Evolutionary conservation across 2,797 vertebrate species (phyloP).

Genomic region (Pangasius krempfi): DNA sequence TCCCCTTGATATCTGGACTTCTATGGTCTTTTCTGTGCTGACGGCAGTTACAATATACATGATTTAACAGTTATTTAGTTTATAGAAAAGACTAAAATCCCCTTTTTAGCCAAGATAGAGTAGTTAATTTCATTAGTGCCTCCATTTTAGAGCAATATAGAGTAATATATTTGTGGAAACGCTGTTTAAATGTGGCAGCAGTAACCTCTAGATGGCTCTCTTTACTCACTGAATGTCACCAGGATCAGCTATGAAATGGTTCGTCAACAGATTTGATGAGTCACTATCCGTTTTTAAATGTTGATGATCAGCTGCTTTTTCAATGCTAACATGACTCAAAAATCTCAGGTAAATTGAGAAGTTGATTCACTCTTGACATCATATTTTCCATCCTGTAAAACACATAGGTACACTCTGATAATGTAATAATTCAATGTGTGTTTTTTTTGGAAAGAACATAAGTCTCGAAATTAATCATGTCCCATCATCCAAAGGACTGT

Average conservation of each 20-base stretch:
- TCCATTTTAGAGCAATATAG: background rate
- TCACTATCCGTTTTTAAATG: constrained; percentile 18
- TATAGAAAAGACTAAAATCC: background rate
- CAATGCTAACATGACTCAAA: background rate
- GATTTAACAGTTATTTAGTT: background rate
- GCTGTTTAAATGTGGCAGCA: background rate
- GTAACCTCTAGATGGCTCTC: constrained; percentile 42
- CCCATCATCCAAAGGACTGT: background rate
- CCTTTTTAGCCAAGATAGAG: background rate
- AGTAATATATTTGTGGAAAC: background rate
- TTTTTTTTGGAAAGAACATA: background rate
- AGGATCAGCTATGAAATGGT: background rate
- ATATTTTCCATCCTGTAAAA: constrained; percentile 1
- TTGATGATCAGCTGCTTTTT: background rate
- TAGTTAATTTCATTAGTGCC: background rate
- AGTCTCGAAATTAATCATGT: background rate
- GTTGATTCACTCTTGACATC: background rate
- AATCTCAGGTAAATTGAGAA: background rate
- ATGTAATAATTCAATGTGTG: background rate
- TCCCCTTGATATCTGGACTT: background rate
- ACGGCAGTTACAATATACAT: background rate
- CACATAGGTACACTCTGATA: background rate
- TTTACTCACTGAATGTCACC: constrained; percentile 8
- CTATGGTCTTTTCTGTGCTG: background rate
- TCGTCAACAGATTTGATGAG: constrained; percentile 34